Conservation (phyloP, 2,797 vertebrate genomes). For the Jordanella pulchra region DNA sequence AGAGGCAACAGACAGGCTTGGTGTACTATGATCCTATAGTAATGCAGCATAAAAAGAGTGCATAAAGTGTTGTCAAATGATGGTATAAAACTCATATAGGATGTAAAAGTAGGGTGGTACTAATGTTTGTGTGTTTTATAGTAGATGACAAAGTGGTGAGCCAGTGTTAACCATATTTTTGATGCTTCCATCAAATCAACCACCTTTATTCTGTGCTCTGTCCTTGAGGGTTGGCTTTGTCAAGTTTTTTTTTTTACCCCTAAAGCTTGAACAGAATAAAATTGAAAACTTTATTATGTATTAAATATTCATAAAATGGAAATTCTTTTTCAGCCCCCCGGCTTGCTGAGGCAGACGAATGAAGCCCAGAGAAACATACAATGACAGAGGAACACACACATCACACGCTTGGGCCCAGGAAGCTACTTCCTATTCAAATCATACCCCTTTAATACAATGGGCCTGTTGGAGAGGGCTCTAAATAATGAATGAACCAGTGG, state of each 20-base stretch:
- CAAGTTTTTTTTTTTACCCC: slow-evolving; percentile 60
- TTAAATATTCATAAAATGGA: slow-evolving; percentile 83
- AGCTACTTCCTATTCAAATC: slow-evolving; percentile 79
- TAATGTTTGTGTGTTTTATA: slow-evolving; percentile 48
- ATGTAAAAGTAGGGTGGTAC: slow-evolving; percentile 31
- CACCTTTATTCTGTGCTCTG: slow-evolving; percentile 57
- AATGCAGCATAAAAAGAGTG: slow-evolving; percentile 42
- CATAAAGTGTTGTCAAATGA: slow-evolving; percentile 35
- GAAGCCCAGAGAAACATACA: slow-evolving; percentile 77
- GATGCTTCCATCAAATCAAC: slow-evolving; percentile 53
- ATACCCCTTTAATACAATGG: slow-evolving; percentile 76
- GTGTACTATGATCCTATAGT: slow-evolving; percentile 60
- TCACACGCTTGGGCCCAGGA: slow-evolving; percentile 69
- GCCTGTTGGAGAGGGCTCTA: slow-evolving; percentile 66
- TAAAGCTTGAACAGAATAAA: slow-evolving; percentile 73
- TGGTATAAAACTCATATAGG: slow-evolving; percentile 33
- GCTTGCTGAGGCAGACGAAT: slow-evolving; percentile 72
- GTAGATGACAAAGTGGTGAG: slow-evolving; percentile 34
- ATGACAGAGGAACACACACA: slow-evolving; percentile 77
- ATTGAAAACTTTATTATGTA: slow-evolving; percentile 81
- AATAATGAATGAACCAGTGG: slow-evolving; percentile 78
- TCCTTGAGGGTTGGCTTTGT: slow-evolving; percentile 72
- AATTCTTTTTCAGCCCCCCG: slow-evolving; percentile 77
- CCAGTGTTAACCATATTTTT: slow-evolving; percentile 54
- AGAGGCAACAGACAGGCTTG: slow-evolving; percentile 57